Conservation (phyloP, 1,140 invertebrate genomes). For the Eumaeus atala region DNA sequence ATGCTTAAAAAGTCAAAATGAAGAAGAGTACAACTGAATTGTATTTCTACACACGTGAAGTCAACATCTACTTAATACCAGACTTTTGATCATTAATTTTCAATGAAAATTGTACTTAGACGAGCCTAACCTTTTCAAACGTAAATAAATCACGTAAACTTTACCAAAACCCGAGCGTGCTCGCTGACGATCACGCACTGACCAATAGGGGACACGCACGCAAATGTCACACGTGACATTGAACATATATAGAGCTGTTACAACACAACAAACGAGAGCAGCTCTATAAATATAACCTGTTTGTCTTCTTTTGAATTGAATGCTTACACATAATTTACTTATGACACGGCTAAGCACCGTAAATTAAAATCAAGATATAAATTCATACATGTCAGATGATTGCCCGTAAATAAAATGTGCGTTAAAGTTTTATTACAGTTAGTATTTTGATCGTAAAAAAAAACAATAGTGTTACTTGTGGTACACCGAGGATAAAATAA, state of each 20-base stretch:
- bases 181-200: conserved; percentile 51
- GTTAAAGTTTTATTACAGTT: conserved; percentile 25
- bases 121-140: conserved; percentile 30
- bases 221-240: conserved; percentile 56
- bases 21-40: too few species aligned
- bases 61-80: too few species aligned
- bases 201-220: conserved; percentile 54
- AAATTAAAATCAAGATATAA: conserved; percentile 30
- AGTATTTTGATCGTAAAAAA: conserved; percentile 22
- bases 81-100: too few species aligned
- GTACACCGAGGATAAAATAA: too few species aligned
- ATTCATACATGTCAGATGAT: conserved; percentile 26
- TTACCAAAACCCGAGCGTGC: conserved; percentile 25
- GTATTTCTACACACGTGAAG: too few species aligned
- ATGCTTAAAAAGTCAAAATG: too few species aligned
- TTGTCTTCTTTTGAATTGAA: conserved; percentile 7
- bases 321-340: conserved; percentile 9
- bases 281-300: conserved; percentile 17
- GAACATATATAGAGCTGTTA: conserved; percentile 31
- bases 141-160: conserved; percentile 36
- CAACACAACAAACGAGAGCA: neutral
- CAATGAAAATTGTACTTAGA: conserved; percentile 10
- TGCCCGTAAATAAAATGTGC: conserved; percentile 27
- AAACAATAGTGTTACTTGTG: conserved; percentile 12
- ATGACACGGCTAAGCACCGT: conserved; percentile 16